Evolutionary conservation across 1,140 invertebrate genomes (phyloP), one percentile per base, ranked within the genome.

Genomic region (Drosophila tristis): DNA sequence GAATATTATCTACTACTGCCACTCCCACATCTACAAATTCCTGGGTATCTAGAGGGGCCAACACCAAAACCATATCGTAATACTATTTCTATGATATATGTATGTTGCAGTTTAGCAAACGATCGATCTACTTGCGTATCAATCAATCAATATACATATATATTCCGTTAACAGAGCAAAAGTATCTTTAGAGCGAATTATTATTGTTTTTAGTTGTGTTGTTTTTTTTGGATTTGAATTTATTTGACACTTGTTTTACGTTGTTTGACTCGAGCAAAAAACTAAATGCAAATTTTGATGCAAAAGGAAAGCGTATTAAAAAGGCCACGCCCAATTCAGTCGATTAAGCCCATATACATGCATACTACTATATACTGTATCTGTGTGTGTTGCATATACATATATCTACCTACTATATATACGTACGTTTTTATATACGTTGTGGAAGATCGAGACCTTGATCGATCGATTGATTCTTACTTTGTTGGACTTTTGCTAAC

Each of bases 401-500:
- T 63, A 64, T 53, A 50, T 67, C 78, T 68, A 79, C 73, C 45
- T 56, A 47, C 55, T 54, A 44, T 49, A 25, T 42, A 60, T 25
- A 45, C 51, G 23, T 58, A 49, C 55, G 23, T 73, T 31, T 58
- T 65, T 70, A 57, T 71, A 48, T 62, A 86, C 42, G 35, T 66
- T 74, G 75, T 78, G 74, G 76, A 60, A 56, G 70, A 70, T 79
- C 65, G 64, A 71, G 65, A 70, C 70, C 65, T 39, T 66, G 67
- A 49, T 74, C 74, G 64, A 75, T 82, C 55, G 55, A 84, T 84
- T 84, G 65, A 78, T 76, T 76, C 54, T 80, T 79, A 82, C 80
- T 79, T 89, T 87, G 80, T 89, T 89, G 67, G 80, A 90, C 73
- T 84, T 89, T 89, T 89, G 84, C 84, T 89, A 89, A 89, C 85